These are phyloP conservation scores for Matsumurasca onukii DNA, from an alignment of 1,140 invertebrate species.

Conservation along the genomic window DNA sequence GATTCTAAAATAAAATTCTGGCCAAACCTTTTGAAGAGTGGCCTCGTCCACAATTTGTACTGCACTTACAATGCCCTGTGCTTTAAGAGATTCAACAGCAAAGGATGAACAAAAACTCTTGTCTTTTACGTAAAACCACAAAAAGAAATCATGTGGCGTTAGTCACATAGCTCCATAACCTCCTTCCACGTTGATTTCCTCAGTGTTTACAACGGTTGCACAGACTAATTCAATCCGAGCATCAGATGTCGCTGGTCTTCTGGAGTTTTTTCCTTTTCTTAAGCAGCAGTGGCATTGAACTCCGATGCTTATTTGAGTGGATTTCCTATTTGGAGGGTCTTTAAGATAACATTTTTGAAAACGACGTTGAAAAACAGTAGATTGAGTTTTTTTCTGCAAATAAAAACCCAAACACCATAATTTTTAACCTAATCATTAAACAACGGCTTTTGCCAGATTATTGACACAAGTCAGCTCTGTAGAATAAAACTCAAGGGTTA, in stretches of 20 bases:
- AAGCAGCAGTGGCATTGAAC: neutral
- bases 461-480: neutral
- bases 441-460: neutral
- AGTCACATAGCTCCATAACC: neutral
- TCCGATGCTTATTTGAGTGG: neutral
- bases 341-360: neutral
- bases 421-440: neutral
- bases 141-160: neutral
- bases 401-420: neutral
- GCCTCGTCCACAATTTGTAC: neutral
- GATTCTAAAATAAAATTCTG: neutral
- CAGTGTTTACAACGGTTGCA: constrained; percentile 1
- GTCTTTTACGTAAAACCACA: neutral
- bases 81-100: too few relatives aligned
- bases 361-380: neutral
- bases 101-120: neutral
- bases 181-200: neutral
- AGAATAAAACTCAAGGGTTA: neutral
- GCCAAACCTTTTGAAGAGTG: neutral
- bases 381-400: neutral
- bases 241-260: constrained; percentile 5
- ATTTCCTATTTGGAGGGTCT: constrained; percentile 5
- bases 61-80: too few relatives aligned
- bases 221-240: neutral
- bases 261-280: constrained; percentile 1